Conservation (phyloP, 2,113 vertebrate genomes). For the Corythoichthys intestinalis region DNA sequence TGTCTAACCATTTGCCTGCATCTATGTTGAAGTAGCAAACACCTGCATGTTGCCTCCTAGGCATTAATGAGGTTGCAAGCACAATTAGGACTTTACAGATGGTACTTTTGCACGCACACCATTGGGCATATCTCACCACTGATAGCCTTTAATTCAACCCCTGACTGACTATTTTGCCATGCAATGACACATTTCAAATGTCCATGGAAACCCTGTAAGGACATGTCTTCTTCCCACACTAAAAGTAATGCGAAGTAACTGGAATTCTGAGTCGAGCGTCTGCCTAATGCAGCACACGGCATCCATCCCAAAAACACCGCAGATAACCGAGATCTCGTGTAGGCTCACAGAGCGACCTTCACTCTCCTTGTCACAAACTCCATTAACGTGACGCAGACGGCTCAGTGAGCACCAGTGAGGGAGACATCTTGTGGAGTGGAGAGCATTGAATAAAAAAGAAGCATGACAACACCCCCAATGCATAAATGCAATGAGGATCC, state of each 20-base stretch:
- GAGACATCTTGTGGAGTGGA: constrained; percentile 60
- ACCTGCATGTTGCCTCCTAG: constrained; percentile 64
- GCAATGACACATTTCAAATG: background rate
- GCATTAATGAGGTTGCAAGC: constrained; percentile 51
- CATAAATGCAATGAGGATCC: constrained; percentile 27
- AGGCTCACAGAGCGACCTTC: constrained; percentile 50
- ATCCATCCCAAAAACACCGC: constrained; percentile 8
- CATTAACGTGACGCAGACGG: constrained; percentile 45
- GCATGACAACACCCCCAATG: constrained; percentile 26
- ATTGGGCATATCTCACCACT: constrained; percentile 14
- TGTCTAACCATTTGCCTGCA: too few relatives aligned
- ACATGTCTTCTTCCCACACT: background rate
- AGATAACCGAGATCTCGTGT: constrained; percentile 23
- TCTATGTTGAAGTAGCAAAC: constrained; percentile 35
- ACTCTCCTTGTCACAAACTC: constrained; percentile 61
- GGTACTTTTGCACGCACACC: constrained; percentile 60
- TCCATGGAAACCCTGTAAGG: background rate
- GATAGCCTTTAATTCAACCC: background rate
- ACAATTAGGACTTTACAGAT: constrained; percentile 68
- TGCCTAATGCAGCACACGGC: constrained; percentile 2
- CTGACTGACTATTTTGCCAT: background rate
- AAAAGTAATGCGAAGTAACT: constrained; percentile 1
- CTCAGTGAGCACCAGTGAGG: constrained; percentile 43
- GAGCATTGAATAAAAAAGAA: constrained; percentile 20
- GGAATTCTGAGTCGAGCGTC: background rate